Percentiles rank a stretch among this genome's conserved stretches.
These are phyloP conservation scores for Coracias cyanogaster DNA, from an alignment of 2,797 vertebrate species.

Conservation along the genomic window DNA sequence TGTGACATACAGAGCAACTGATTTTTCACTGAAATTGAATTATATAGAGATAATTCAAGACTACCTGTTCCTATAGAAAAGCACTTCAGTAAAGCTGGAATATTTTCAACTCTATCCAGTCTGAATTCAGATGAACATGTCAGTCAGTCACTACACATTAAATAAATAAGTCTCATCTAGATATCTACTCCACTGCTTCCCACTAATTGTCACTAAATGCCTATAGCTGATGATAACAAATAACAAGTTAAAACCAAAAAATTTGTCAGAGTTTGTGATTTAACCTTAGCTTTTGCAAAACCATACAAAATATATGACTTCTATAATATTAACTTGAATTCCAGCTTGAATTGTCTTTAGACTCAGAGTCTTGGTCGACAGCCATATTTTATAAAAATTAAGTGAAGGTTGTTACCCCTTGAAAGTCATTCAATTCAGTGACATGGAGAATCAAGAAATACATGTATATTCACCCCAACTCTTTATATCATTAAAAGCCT, in stretches of 20 bases:
- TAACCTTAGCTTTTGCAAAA: background rate
- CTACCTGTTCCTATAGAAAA: background rate
- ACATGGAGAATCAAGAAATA: background rate
- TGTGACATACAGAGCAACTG: background rate
- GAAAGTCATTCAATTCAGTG: background rate
- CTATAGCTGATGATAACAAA: background rate
- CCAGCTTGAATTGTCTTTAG: background rate
- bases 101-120: background rate
- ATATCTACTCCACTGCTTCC: background rate
- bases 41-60: background rate
- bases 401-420: background rate
- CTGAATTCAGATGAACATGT: background rate
- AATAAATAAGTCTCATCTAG: background rate
- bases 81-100: background rate
- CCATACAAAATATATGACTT: rapidly evolving
- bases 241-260: background rate
- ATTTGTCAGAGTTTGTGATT: background rate
- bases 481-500: background rate
- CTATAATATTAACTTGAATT: background rate
- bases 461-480: background rate
- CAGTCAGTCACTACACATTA: background rate
- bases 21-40: background rate
- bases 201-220: background rate
- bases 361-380: background rate
- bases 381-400: background rate